Percentiles rank a stretch among this genome's conserved stretches.
Conservation (phyloP, 2,797 vertebrate genomes). For the Acropternis orthonyx region DNA sequence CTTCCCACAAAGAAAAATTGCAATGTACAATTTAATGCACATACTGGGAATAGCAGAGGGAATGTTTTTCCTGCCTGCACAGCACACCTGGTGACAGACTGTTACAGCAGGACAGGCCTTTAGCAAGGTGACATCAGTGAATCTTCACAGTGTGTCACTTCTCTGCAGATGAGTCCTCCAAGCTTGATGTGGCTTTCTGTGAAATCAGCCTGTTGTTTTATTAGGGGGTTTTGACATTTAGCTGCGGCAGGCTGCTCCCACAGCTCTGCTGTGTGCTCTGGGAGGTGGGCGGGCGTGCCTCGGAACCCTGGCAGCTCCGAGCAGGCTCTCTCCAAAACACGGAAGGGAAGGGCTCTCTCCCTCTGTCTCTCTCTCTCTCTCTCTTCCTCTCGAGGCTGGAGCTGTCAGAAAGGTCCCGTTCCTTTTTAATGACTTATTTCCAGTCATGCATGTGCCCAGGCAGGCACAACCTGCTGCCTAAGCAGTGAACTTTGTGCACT, state of each 20-base stretch:
- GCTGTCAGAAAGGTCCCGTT: not conserved
- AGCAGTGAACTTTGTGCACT: conserved; percentile 39
- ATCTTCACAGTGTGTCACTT: not conserved
- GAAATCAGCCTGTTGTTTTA: not conserved
- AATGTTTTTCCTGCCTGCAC: not conserved
- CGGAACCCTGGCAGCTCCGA: not conserved
- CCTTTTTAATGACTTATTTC: not conserved
- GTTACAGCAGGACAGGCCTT: not conserved
- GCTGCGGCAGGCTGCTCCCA: not conserved
- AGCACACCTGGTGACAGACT: not conserved
- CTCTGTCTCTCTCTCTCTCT: not conserved
- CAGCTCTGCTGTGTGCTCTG: not conserved
- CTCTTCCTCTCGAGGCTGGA: not conserved
- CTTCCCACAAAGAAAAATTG: not conserved
- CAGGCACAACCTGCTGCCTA: conserved; percentile 9
- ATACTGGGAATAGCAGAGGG: not conserved
- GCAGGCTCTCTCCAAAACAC: not conserved
- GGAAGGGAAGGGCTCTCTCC: not conserved
- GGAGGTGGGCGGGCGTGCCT: not conserved
- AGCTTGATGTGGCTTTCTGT: not conserved
- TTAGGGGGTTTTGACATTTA: not conserved
- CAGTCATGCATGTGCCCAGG: not conserved
- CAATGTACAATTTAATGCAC: not conserved
- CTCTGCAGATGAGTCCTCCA: not conserved
- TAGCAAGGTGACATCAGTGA: not conserved